These are phyloP conservation scores for Platerodrilus igneus DNA, from an alignment of 2,888 invertebrate species.

Conservation along the genomic window DNA sequence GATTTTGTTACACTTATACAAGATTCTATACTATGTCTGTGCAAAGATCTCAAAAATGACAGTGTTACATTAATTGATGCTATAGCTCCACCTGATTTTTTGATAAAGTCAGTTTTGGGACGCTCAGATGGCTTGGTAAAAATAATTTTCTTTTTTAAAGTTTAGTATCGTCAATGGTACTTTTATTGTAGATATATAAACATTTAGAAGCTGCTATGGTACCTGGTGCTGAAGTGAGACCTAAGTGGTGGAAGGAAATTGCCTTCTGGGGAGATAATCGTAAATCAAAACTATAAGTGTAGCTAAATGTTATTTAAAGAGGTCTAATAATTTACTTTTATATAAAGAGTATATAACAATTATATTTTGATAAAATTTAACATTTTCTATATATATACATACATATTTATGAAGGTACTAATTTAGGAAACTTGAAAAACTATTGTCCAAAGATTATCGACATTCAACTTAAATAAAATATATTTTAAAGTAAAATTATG, in stretches of 20 bases:
- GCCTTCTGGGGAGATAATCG: constrained; percentile 51
- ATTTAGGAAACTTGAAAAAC: too few species aligned
- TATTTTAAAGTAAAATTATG: too few species aligned
- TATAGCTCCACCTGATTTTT: constrained; percentile 83
- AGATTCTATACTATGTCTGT: constrained; percentile 61
- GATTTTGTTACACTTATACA: constrained; percentile 59
- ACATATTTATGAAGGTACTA: too few species aligned
- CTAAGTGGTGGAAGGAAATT: constrained; percentile 77
- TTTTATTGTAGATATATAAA: constrained; percentile 60
- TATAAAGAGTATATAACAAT: neutral
- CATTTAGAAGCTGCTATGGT: constrained; percentile 64
- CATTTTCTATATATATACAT: too few species aligned
- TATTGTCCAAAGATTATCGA: too few species aligned
- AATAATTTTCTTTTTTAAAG: neutral
- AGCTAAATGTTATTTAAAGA: neutral
- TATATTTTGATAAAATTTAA: too few species aligned
- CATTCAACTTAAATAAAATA: too few species aligned
- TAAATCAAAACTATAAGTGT: constrained; percentile 48
- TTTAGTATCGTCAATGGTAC: constrained; percentile 4
- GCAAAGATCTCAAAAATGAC: constrained; percentile 62
- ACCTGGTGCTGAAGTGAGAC: constrained; percentile 62
- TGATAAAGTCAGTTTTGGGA: constrained; percentile 82
- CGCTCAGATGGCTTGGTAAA: constrained; percentile 77
- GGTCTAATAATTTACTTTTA: neutral
- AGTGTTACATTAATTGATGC: constrained; percentile 75